These are phyloP conservation scores for Ophion costatus DNA, from an alignment of 2,888 invertebrate genomes.

Conservation along the genomic window DNA sequence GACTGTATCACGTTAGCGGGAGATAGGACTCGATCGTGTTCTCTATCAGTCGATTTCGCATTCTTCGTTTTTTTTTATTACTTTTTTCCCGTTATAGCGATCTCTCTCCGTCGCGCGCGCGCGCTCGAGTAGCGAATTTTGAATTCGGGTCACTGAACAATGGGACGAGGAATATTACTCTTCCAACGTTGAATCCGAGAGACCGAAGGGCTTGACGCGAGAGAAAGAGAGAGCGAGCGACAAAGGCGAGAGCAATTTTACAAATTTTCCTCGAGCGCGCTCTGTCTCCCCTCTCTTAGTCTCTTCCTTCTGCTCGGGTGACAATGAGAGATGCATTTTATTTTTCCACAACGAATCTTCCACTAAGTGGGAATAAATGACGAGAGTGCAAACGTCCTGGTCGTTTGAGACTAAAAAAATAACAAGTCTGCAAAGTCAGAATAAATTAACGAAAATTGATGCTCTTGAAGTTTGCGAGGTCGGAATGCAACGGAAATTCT, in stretches of 20 bases:
- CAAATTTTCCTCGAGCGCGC: slow-evolving; percentile 64
- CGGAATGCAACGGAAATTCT: no score
- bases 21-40: slow-evolving; percentile 12
- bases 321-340: slow-evolving; percentile 2
- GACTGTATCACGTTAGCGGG: background rate
- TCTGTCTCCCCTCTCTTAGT: slow-evolving; percentile 2
- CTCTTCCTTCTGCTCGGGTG: slow-evolving; percentile 4
- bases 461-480: no score
- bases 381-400: background rate
- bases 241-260: slow-evolving; percentile 66
- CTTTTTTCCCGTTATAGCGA: slow-evolving; percentile 23
- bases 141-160: slow-evolving; percentile 72
- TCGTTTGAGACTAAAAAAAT: background rate
- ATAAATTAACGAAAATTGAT: background rate
- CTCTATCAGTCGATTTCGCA: slow-evolving; percentile 36
- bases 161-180: slow-evolving; percentile 68
- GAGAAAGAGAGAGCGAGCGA: slow-evolving; percentile 37
- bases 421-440: background rate
- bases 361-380: background rate
- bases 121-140: slow-evolving; percentile 69
- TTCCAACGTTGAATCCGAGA: slow-evolving; percentile 43
- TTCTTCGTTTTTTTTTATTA: slow-evolving; percentile 29
- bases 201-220: slow-evolving; percentile 55
- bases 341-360: slow-evolving; percentile 13
- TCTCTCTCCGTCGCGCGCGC: slow-evolving; percentile 28